Base-by-base conservation (phyloP, 2,888 invertebrate genomes). In the Ischnus inquisitorius region DNA sequence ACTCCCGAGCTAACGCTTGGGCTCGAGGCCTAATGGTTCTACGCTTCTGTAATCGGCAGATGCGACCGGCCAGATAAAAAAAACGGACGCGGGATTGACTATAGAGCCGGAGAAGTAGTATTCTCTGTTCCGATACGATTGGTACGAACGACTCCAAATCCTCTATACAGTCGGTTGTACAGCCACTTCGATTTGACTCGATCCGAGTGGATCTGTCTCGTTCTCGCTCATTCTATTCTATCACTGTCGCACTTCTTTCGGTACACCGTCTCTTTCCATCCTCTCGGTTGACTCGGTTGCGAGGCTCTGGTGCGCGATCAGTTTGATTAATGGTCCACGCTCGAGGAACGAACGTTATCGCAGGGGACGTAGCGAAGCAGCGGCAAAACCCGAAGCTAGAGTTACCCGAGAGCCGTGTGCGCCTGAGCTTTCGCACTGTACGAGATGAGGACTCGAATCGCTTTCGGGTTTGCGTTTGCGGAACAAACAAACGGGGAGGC, bases 271-370 rank as follows among this genome's bases (percentile, higher is more conserved):
- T 82, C 80, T 62, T 83, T 83, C 67, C 10, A 76, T 85, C 85
- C 77, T 72, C 83, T 79, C 82, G 85, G 82, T 86, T 83, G 84
- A 85, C 80, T 87, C 86, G 86, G 81, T 85, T 84, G 84, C 84
- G 79, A 84, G 86, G 81, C 78, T 82, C 85, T 84, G 83, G 86
- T 80, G 86, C 82, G 85, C 84, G 86, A 86, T 87, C 86, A 83
- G 84, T 87, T 88, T 89, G 90, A 90, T 89, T 89, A 89, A 89
- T 90, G 88, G 87, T 88, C 83, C 77, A 81, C 79, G 87, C 85
- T 83, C 81, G 85, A 84, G 86, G 87, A 86, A 87, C 87, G 85
- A 87, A 84, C 88, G 87, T 89, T 89, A 90, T 90, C 90, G 88
- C 87, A 76, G 84, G 87, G 88, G 85, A 86, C 86, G 82, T 62